Evolutionary conservation across 2,797 vertebrate genomes (phyloP), one percentile per base, ranked within the genome.

Genomic region (Hoplostethus mediterraneus): DNA sequence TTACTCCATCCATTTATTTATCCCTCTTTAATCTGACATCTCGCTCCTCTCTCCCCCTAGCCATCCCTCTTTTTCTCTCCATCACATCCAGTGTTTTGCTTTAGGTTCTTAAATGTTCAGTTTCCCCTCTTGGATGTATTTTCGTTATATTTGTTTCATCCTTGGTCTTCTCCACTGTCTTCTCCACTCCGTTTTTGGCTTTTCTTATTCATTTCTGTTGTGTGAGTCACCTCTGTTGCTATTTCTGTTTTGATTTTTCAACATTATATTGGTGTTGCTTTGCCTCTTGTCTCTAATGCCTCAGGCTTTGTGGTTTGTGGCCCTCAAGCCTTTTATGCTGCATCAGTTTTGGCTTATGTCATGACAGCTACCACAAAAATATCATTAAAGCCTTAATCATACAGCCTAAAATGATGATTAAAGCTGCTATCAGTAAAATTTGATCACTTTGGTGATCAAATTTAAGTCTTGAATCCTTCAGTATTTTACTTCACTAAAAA

Each of bases 261-360:
- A 40, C 16, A 17, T 7, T 0, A 47, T 36, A 1, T 44, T 36
- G 12, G 33, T 42, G 44, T 42, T 36, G 12, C 40, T 40, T 47
- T 48, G 36, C 21, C 21, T 21, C 25, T 60, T 36, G 14, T 31
- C 36, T 60, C 42, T 51, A 17, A 42, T 62, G 33, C 33, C 33
- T 33, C 33, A 33, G 5, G 33, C 33, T 33, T 33, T 4, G 17
- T 51, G 6, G 21, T 21, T 21, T 9, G 63, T 33, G 25, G 14
- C 21, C 58, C 45, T 73, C 51, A 25, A 57, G 40, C 60, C 49
- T 36, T 59, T 13, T 67, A 60, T 59, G 42, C 54, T 51, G 1
- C 14, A 38, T 30, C 51, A n/a, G 13, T 56, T 54, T 49, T 21
- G 36, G 3, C 61, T 73, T 28, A 33, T 33, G 33, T 33, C 33